Conservation (phyloP, 2,113 vertebrate species). For the Cryptotis parvus region DNA sequence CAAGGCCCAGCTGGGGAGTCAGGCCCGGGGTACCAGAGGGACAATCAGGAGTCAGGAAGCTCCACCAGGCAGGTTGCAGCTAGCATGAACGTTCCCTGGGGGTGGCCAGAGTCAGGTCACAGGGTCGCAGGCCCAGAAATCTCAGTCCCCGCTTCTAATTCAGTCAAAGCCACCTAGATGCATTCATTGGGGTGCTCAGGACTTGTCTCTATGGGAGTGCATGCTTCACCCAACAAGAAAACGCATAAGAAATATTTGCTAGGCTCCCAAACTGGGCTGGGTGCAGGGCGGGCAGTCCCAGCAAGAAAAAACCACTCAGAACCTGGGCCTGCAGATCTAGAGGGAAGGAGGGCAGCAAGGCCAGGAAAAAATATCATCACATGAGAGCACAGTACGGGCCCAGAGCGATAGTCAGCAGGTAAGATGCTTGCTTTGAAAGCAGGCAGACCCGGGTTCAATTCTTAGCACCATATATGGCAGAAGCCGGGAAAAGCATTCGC, state of each 20-base stretch:
- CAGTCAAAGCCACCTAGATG: neutral
- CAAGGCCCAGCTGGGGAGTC: neutral
- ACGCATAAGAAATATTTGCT: neutral
- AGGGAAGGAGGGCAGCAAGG: neutral
- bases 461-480: no score
- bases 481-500: no score
- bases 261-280: neutral
- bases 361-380: rapidly evolving
- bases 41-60: neutral
- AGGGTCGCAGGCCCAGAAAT: no score
- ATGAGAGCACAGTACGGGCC: no score
- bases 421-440: no score
- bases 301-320: neutral
- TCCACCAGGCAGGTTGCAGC: neutral
- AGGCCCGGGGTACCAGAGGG: no score
- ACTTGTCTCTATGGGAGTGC: rapidly evolving
- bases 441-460: no score
- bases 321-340: neutral
- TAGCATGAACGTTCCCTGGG: neutral
- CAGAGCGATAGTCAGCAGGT: no score
- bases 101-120: neutral
- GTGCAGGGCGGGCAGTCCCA: neutral
- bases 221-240: neutral
- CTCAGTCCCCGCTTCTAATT: neutral
- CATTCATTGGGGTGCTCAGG: no score